Evolutionary conservation across 2,888 invertebrate genomes (phyloP).

Genomic region (Cremastobaeus sp.): DNA sequence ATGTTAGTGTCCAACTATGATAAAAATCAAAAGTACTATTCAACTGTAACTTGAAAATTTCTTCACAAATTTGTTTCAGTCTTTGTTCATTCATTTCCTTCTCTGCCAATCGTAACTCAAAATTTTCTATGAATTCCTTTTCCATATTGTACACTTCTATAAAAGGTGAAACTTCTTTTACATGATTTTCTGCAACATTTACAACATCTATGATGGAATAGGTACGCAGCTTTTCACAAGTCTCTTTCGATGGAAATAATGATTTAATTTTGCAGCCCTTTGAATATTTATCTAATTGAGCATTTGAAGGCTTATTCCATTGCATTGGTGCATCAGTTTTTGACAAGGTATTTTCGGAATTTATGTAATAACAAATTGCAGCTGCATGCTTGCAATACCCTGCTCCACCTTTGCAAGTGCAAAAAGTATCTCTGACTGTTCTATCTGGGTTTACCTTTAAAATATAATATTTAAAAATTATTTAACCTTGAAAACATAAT

Average conservation of each 20-base stretch:
- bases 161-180: too few relatives aligned
- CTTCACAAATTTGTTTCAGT: too few relatives aligned
- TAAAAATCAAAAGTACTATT: too few relatives aligned
- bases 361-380: not conserved
- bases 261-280: not conserved
- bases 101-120: too few relatives aligned
- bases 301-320: not conserved
- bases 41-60: too few relatives aligned
- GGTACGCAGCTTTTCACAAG: not conserved
- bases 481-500: too few relatives aligned
- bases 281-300: not conserved
- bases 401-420: not conserved
- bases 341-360: not conserved
- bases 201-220: not conserved
- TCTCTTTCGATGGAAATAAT: slow-evolving; percentile 3
- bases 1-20: too few relatives aligned
- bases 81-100: too few relatives aligned
- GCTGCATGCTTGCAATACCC: not conserved
- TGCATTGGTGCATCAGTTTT: not conserved
- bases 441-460: not conserved
- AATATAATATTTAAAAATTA: too few relatives aligned
- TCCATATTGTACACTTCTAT: too few relatives aligned
- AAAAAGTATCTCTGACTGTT: not conserved
- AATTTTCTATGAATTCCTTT: too few relatives aligned
- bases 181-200: not conserved